Conservation (phyloP, 2,888 invertebrate genomes). For the Malthinus flaveolus region DNA sequence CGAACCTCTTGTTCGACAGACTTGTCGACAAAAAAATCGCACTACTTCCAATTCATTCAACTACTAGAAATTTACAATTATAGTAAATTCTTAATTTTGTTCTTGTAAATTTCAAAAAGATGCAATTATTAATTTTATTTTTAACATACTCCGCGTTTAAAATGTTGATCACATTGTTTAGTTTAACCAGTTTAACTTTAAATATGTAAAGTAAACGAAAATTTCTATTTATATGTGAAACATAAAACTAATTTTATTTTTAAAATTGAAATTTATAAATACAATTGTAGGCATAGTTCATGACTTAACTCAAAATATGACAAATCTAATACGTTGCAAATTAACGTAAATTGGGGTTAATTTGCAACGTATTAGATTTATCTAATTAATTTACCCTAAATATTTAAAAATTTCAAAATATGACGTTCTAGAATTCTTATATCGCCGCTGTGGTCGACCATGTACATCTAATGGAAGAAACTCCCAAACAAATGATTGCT, state of each 20-base stretch:
- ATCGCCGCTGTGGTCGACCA: constrained; percentile 26
- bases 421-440: constrained; percentile 20
- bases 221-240: constrained; percentile 1
- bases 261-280: constrained; percentile 1
- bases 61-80: too few species aligned
- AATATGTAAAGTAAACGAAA: not conserved
- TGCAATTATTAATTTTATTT: not conserved
- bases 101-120: not conserved
- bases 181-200: not conserved
- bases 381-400: too few species aligned
- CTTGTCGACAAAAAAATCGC: too few species aligned
- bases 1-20: too few species aligned
- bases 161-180: too few species aligned
- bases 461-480: constrained; percentile 7
- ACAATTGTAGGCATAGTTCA: not conserved
- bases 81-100: not conserved
- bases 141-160: not conserved
- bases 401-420: too few species aligned
- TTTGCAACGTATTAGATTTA: too few species aligned
- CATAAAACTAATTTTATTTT: not conserved
- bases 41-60: not conserved
- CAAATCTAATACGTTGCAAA: too few species aligned
- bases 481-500: constrained; percentile 8
- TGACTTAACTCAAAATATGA: not conserved
- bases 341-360: too few species aligned